Evolutionary conservation across 2,888 invertebrate species (phyloP).

Genomic region (Cremastinae sp.): DNA sequence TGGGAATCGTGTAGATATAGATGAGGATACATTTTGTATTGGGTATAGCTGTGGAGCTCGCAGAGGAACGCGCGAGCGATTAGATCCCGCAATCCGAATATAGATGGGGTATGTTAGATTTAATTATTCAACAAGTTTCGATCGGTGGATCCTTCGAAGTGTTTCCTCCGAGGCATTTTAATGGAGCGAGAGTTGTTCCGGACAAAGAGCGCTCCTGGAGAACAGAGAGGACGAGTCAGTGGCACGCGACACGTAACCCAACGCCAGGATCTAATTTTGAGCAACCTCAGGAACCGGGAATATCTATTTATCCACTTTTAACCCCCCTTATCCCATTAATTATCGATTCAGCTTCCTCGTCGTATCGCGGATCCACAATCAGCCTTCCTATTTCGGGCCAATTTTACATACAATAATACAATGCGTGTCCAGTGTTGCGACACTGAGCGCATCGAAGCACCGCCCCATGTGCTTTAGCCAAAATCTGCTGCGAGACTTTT

Average conservation of each 20-base stretch:
- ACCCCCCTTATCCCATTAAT: slow-evolving; percentile 63
- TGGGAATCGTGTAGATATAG: too few species aligned
- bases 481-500: neutral
- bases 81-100: neutral
- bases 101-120: slow-evolving; percentile 43
- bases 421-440: neutral
- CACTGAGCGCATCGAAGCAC: neutral
- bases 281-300: slow-evolving; percentile 61
- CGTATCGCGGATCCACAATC: slow-evolving; percentile 51
- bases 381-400: slow-evolving; percentile 25
- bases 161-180: slow-evolving; percentile 22
- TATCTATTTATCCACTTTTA: slow-evolving; percentile 67
- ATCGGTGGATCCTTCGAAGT: slow-evolving; percentile 4
- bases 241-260: slow-evolving; percentile 58
- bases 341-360: slow-evolving; percentile 65
- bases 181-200: slow-evolving; percentile 20
- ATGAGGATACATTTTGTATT: neutral
- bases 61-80: neutral
- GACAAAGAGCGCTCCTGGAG: neutral
- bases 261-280: slow-evolving; percentile 68
- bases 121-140: slow-evolving; percentile 59
- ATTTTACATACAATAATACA: slow-evolving; percentile 52
- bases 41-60: neutral
- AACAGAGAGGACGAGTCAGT: slow-evolving; percentile 28
- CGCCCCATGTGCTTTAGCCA: too few species aligned